Evolutionary conservation across 2,888 invertebrate species (phyloP), one percentile per base, ranked within the genome.

Genomic region (Meteorus cinctellus): DNA sequence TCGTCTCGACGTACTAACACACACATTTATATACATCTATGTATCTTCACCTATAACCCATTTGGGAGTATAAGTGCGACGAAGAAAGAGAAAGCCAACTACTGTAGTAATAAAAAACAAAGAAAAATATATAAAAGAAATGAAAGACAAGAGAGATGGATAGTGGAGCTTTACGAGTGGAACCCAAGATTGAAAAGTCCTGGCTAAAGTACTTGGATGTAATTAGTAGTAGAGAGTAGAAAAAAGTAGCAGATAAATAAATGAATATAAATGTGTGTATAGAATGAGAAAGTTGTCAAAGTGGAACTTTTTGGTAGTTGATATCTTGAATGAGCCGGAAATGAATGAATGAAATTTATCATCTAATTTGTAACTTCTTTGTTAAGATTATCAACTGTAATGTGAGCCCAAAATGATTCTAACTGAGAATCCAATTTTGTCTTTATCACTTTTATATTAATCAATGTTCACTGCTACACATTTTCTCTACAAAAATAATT

Each of bases 121-220:
- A 55, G 2, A 19, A 51, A 16, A 19, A 51, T n/a, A 51, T n/a
- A 65, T 41, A 31, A 24, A 36, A 27, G 19, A 19, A 59, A 55
- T 19, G 34, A 66, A 27, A 24, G 19, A 59, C 34, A 70, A 74
- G 55, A 51, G 59, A 51, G 55, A 76, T 55, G 55, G 79, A 77
- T 77, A 75, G 77, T 34, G 66, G 69, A 72, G 77, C 69, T 78
- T 78, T 75, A 78, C 73, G 72, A 72, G 77, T 72, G 72, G 75
- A 48, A 45, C 29, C 76, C 69, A 74, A 77, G 77, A 78, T 77
- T 78, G 78, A 77, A 77, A 78, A 79, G 77, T 75, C 72, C 59
- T 73, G 69, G 67, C 68, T 67, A 51, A 62, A 65, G 63, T 66
- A 31, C 55, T 48, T 66, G 51, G 65, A 24, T 55, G 72, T 73